Evolutionary conservation across 2,797 vertebrate genomes (phyloP).

Genomic region (Molossus molossus): DNA sequence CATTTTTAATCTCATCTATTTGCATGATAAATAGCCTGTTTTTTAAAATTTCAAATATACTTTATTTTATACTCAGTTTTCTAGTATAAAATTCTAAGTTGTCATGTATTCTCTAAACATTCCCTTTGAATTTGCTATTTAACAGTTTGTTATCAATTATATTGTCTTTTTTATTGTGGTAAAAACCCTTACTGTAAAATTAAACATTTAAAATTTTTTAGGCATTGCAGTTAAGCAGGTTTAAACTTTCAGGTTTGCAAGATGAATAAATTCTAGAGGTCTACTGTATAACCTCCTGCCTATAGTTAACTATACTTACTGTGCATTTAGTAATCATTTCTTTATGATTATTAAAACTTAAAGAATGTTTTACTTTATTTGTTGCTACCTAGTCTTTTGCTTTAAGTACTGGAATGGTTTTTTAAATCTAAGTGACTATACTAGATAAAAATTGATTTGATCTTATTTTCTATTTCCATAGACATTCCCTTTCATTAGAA

Average conservation of each 20-base stretch:
- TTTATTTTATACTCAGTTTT: background rate
- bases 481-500: background rate
- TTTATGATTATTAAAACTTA: background rate
- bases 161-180: background rate
- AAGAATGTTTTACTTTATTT: background rate
- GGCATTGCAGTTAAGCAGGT: background rate
- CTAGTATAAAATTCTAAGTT: background rate
- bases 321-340: background rate
- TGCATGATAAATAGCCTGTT: background rate
- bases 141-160: background rate
- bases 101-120: conserved; percentile 2
- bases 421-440: background rate
- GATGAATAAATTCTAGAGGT: background rate
- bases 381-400: background rate
- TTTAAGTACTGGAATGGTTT: background rate
- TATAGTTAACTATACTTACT: background rate
- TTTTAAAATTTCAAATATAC: background rate
- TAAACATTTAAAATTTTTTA: background rate
- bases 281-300: background rate
- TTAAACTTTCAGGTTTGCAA: background rate
- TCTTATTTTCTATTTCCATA: background rate
- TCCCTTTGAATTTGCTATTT: conserved; percentile 29
- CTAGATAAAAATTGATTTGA: no score
- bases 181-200: background rate
- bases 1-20: background rate